A percentile compares a stretch with the other conserved stretches of the same genome.
Conservation (phyloP, 2,113 vertebrate genomes). For the Triplophysa rosa region DNA sequence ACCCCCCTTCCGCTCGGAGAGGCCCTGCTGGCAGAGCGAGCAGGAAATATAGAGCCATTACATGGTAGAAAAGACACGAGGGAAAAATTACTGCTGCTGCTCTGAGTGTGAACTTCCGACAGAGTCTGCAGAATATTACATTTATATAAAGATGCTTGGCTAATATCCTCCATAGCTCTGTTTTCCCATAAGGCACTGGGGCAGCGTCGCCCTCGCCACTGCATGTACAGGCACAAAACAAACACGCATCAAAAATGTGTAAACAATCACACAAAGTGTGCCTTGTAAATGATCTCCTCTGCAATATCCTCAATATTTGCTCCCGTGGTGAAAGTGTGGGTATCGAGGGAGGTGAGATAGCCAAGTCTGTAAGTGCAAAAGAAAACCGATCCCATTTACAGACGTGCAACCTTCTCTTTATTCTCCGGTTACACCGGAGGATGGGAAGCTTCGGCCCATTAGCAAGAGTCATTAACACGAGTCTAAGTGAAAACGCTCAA, state of each 20-base stretch:
- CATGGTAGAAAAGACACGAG: conserved; percentile 43
- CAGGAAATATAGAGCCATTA: conserved; percentile 45
- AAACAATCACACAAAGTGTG: conserved; percentile 6
- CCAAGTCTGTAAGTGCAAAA: not conserved
- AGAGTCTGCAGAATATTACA: conserved; percentile 41
- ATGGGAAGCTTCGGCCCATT: conserved; percentile 47
- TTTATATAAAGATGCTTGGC: conserved; percentile 40
- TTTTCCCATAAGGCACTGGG: not conserved
- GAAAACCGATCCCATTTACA: conserved; percentile 10
- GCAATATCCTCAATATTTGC: not conserved
- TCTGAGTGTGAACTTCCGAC: conserved; percentile 45
- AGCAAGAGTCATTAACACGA: conserved; percentile 45
- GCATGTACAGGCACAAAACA: conserved; percentile 37
- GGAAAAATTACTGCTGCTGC: conserved; percentile 48
- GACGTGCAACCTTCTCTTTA: conserved; percentile 31
- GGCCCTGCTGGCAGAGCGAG: conserved; percentile 14
- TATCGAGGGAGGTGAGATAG: not conserved
- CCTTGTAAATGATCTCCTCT: conserved; percentile 20
- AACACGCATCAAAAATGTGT: not conserved
- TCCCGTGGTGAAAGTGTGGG: not conserved
- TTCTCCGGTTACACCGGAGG: conserved; percentile 35
- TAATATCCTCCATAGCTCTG: conserved; percentile 27
- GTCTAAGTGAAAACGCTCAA: conserved; percentile 31
- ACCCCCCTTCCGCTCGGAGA: not conserved
- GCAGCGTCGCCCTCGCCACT: not conserved